phyloP scores from a whole-genome alignment of 2,888 invertebrate species.

The Oscheius sp. region DNA sequence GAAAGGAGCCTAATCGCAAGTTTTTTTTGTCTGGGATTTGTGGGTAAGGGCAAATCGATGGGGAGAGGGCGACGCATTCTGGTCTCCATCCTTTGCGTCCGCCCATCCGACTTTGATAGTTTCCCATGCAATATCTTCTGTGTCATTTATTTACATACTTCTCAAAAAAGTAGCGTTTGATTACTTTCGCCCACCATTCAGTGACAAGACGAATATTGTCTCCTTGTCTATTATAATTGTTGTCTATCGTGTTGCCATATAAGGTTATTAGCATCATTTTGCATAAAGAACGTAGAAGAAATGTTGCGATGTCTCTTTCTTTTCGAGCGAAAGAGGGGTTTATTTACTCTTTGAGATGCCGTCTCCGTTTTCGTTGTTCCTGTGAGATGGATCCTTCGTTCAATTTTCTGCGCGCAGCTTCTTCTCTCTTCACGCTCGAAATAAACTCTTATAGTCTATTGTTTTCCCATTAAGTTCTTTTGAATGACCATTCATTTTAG shows the following conservation, averaged over 20 bases:
- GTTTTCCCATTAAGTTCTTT: background rate
- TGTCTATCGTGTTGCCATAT: background rate
- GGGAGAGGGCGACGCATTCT: slow-evolving; percentile 28
- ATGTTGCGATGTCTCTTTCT: slow-evolving; percentile 10
- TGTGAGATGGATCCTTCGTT: slow-evolving; percentile 1
- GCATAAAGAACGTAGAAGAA: background rate
- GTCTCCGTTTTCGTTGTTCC: slow-evolving; percentile 30
- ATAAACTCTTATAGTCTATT: background rate
- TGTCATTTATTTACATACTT: background rate
- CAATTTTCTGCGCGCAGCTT: background rate
- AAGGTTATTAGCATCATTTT: slow-evolving; percentile 3
- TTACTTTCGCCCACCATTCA: slow-evolving; percentile 4
- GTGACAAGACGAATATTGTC: slow-evolving; percentile 1
- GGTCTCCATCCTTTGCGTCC: slow-evolving; percentile 19
- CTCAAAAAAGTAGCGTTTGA: background rate
- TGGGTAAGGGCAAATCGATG: slow-evolving; percentile 28
- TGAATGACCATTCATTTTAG: slow-evolving; percentile 11
- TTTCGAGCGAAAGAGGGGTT: slow-evolving; percentile 1
- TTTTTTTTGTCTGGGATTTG: slow-evolving; percentile 27
- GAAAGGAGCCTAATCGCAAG: slow-evolving; percentile 20
- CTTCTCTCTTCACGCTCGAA: background rate
- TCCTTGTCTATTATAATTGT: background rate
- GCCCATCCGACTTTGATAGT: slow-evolving; percentile 27
- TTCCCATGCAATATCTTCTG: background rate
- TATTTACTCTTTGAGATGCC: slow-evolving; percentile 26